A percentile compares a stretch with the other conserved stretches of the same genome.
Evolutionary conservation across 2,797 vertebrate species (phyloP).

Genomic region (Amphiprion clarkii): DNA sequence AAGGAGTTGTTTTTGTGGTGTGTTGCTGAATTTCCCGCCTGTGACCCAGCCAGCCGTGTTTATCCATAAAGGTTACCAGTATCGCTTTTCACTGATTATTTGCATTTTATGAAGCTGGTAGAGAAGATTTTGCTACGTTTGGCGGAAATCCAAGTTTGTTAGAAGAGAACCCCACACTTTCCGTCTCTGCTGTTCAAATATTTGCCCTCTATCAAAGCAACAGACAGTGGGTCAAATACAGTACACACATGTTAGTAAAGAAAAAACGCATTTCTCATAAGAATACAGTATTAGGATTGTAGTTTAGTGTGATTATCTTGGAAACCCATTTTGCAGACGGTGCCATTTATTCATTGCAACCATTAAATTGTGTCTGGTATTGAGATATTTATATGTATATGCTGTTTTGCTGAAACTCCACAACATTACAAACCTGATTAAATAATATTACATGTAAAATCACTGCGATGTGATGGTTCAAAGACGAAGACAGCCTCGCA

Average conservation of each 20-base stretch:
- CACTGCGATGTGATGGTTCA: not conserved
- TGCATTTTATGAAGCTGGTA: conserved; percentile 45
- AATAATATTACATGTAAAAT: not conserved
- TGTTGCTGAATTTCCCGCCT: conserved; percentile 31
- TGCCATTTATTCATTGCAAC: conserved; percentile 12
- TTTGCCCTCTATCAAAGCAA: conserved; percentile 36
- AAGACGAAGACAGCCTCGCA: not conserved
- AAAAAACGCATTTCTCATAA: not conserved
- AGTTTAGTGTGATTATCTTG: not conserved
- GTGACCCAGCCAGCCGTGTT: conserved; percentile 43
- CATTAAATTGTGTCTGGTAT: conserved; percentile 10
- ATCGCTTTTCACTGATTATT: conserved; percentile 56
- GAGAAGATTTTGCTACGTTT: conserved; percentile 48
- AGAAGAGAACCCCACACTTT: conserved; percentile 21
- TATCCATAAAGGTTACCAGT: conserved; percentile 42
- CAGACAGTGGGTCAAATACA: not conserved
- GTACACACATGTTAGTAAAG: conserved; percentile 21
- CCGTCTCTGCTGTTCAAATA: conserved; percentile 43
- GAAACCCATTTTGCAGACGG: conserved; percentile 2
- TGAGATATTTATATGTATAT: conserved; percentile 10
- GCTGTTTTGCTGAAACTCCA: not conserved
- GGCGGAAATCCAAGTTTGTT: conserved; percentile 54
- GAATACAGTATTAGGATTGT: not conserved
- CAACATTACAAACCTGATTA: too few relatives aligned
- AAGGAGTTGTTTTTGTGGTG: conserved; percentile 6